Conservation (phyloP, 2,888 invertebrate genomes). For the Pyrrhosoma nymphula region DNA sequence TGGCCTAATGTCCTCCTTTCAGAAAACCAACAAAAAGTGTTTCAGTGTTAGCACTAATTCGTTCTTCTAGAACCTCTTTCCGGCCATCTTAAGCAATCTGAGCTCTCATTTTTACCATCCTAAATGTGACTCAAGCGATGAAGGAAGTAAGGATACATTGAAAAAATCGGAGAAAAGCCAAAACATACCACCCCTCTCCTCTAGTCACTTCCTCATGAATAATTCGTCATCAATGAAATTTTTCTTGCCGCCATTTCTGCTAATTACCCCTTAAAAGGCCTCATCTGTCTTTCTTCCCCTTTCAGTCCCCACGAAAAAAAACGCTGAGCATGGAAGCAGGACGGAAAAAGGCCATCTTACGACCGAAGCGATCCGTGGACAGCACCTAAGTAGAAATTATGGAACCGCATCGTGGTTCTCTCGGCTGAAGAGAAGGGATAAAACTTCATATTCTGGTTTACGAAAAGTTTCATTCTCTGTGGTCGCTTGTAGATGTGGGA, state of each 20-base stretch:
- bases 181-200: background rate
- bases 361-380: background rate
- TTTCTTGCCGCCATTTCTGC: conserved; percentile 25
- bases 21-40: too few species aligned
- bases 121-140: background rate
- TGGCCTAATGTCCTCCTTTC: too few species aligned
- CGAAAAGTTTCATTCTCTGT: background rate
- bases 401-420: background rate
- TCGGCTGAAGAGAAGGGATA: background rate
- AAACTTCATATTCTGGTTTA: background rate
- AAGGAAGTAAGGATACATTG: background rate
- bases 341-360: background rate
- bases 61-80: too few species aligned
- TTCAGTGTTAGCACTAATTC: too few species aligned
- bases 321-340: background rate
- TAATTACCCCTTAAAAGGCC: conserved; percentile 50
- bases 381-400: background rate
- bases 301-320: background rate
- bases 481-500: background rate
- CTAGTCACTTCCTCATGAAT: background rate
- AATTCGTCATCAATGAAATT: conserved; percentile 52
- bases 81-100: background rate
- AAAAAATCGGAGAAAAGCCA: background rate
- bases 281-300: background rate
- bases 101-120: background rate